Conservation (phyloP, 2,797 vertebrate species). For the Cossypha caffra region DNA sequence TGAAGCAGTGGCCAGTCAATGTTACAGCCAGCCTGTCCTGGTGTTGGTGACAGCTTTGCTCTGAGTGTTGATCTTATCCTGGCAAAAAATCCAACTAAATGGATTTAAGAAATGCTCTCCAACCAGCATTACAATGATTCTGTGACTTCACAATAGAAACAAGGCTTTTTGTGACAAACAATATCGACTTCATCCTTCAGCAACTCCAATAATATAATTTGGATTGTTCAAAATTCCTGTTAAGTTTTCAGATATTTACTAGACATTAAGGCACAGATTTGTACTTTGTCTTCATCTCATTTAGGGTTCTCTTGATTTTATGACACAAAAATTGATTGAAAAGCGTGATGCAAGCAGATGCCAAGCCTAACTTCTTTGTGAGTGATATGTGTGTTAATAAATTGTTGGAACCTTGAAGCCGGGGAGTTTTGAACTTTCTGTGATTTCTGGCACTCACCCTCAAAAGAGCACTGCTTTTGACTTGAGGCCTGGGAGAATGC, state of each 20-base stretch:
- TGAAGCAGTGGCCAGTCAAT: not conserved
- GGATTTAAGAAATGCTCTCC: not conserved
- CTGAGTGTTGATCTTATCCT: not conserved
- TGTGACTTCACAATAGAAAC: not conserved
- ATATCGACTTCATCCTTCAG: not conserved
- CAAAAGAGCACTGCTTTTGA: no score
- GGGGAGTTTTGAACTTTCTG: no score
- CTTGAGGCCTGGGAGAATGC: no score
- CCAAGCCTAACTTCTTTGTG: not conserved
- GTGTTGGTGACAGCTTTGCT: not conserved
- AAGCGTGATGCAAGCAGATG: not conserved
- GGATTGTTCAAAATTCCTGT: not conserved
- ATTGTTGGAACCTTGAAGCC: no score
- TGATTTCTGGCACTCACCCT: no score
- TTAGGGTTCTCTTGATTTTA: not conserved
- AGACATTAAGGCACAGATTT: not conserved
- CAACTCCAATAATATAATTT: not conserved
- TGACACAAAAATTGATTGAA: not conserved
- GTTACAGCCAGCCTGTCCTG: not conserved
- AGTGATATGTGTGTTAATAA: not conserved
- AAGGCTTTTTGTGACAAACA: not conserved
- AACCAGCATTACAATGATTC: not conserved
- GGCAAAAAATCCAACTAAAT: fast-evolving
- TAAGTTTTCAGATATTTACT: not conserved
- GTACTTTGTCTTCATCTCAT: not conserved